Evolutionary conservation across 2,113 vertebrate genomes (phyloP), one percentile per base, ranked within the genome.

Genomic region (Emydura subglobosa): DNA sequence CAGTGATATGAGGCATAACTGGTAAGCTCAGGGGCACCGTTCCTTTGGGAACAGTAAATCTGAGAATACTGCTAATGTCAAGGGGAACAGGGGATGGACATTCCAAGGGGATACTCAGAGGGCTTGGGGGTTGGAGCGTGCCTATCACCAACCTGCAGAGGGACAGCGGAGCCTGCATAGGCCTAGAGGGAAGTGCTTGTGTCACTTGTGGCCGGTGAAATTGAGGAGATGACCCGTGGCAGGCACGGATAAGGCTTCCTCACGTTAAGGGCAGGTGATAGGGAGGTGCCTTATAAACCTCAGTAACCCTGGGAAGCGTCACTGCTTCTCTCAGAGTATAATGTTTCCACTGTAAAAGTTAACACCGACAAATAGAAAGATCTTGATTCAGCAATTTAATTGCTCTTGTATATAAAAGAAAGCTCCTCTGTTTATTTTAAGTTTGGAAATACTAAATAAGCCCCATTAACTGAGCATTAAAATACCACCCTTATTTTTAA

Each of bases 381-480:
- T 74, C 85, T 96, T 96, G 93, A 97, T 86, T 97, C 95, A 95
- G 89, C 53, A 94, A 86, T 2, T 31, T 34, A 96, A 93, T 96
- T 94, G 96, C 78, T 92, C 91, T 65, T 96, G 93, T 92, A 79
- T 83, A 79, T 83, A 91, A 93, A 94, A 89, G 72, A 97, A 83
- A 94, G 76, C 89, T 95, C 96, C 39, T 65, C 86, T 72, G n/a
- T 86, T 95, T 93, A 86, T 90, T 93, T 39, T 94, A 89, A 93
- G 80, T 87, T 93, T 61, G 85, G 92, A 96, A 96, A 97, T 96
- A 96, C 78, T 94, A 96, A 93, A 93, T 89, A 95, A 92, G 88
- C 27, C 59, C 82, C 53, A 21, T 91, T 89, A 92, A 96, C 92
- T 88, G 91, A 93, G 85, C 65, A 92, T 95, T 95, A 93, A 90